Evolutionary conservation across 2,113 vertebrate genomes (phyloP).

Genomic region (Nyctibius bracteatus): DNA sequence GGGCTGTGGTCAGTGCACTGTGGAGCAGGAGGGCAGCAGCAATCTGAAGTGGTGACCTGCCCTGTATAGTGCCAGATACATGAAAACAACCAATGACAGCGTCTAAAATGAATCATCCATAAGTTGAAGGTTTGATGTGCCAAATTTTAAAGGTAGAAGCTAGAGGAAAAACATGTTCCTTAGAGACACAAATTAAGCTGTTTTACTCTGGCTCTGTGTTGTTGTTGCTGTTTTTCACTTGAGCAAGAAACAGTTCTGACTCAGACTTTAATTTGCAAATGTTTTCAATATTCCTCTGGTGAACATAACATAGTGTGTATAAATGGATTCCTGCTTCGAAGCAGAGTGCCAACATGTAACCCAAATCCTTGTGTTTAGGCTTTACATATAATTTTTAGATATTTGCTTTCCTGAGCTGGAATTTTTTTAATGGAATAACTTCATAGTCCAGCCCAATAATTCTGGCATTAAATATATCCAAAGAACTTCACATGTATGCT

Average conservation of each 20-base stretch:
- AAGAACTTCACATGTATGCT: neutral
- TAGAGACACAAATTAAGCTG: neutral
- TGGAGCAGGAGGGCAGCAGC: neutral
- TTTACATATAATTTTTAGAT: neutral
- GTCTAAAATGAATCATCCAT: neutral
- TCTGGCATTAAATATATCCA: neutral
- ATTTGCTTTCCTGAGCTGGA: neutral
- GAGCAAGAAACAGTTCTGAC: constrained; percentile 20
- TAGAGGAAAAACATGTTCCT: neutral
- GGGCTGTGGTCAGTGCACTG: neutral
- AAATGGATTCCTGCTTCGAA: constrained; percentile 13
- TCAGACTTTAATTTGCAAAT: constrained; percentile 45
- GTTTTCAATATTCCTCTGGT: constrained; percentile 26
- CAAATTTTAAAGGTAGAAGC: neutral
- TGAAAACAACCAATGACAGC: neutral
- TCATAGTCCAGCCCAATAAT: neutral
- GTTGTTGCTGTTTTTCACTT: constrained; percentile 11
- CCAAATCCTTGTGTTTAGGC: neutral
- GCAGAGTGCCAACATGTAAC: neutral
- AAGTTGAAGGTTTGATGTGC: neutral
- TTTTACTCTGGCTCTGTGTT: constrained; percentile 19
- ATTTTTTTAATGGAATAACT: neutral
- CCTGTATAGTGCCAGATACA: neutral
- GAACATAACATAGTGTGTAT: neutral
- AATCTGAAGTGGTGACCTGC: neutral